Percentiles rank a stretch among this genome's conserved stretches.
Evolutionary conservation across 2,113 vertebrate species (phyloP).

Genomic region (Actinemys pallida): DNA sequence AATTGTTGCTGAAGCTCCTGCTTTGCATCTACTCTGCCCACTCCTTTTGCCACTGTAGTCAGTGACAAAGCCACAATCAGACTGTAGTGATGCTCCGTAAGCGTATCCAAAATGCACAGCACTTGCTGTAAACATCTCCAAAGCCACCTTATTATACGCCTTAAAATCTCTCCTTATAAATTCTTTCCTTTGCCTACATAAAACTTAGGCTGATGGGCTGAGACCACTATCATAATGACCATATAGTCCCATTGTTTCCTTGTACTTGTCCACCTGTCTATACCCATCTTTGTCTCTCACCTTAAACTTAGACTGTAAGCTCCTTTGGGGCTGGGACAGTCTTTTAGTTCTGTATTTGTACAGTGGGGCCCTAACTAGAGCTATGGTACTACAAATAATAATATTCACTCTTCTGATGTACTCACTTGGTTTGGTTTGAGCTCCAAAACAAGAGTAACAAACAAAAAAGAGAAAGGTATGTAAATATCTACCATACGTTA

Average conservation of each 20-base stretch:
- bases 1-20: background rate
- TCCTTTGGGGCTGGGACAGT: background rate
- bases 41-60: background rate
- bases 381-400: background rate
- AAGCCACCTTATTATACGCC: no score
- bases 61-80: background rate
- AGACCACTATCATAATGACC: no score
- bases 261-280: no score
- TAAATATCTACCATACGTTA: background rate
- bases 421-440: background rate
- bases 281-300: no score
- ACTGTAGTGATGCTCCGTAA: background rate
- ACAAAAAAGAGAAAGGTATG: background rate
- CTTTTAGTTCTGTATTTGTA: background rate
- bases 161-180: no score
- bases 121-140: no score
- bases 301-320: background rate
- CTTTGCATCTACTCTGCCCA: background rate
- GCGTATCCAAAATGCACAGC: rapidly evolving
- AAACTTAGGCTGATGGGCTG: no score
- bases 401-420: background rate
- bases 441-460: background rate
- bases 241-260: background rate
- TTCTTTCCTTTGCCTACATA: no score
- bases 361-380: background rate